Conservation (phyloP, 2,797 vertebrate genomes). For the Sitta carolinensis region DNA sequence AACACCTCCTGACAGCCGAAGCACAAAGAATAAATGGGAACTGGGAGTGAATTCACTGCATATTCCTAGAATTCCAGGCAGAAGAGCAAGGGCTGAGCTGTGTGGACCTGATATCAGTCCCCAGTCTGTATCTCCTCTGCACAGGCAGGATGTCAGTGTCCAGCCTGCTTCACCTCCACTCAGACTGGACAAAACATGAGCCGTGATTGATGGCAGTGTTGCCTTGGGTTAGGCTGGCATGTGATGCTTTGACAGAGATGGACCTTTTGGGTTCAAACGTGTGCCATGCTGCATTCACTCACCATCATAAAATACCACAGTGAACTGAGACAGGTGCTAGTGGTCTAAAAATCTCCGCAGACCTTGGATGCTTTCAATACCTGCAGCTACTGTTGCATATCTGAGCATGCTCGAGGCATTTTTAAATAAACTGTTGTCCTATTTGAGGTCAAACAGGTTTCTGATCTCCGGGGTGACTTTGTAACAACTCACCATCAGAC, state of each 20-base stretch:
- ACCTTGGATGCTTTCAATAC: not conserved
- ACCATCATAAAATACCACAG: not conserved
- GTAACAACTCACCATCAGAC: not conserved
- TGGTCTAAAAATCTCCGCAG: not conserved
- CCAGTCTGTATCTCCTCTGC: not conserved
- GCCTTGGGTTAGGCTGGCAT: not conserved
- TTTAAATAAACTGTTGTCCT: not conserved
- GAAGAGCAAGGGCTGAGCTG: not conserved
- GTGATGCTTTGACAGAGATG: not conserved
- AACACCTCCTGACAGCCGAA: not conserved
- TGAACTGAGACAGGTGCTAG: not conserved
- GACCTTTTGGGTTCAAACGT: not conserved
- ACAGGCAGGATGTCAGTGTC: not conserved
- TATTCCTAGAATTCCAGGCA: not conserved
- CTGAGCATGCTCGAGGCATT: not conserved
- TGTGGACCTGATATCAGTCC: rapidly evolving
- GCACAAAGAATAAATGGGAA: not conserved
- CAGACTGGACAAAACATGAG: not conserved
- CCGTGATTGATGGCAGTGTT: not conserved
- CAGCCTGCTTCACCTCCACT: not conserved
- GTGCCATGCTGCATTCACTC: not conserved
- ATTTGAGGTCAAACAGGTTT: not conserved
- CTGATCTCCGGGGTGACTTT: not conserved
- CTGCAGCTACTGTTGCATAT: not conserved
- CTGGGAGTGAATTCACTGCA: not conserved